Conservation (phyloP, 37 sponge, comb jelly and placozoan genomes). For the Mnemiopsis leidyi region DNA sequence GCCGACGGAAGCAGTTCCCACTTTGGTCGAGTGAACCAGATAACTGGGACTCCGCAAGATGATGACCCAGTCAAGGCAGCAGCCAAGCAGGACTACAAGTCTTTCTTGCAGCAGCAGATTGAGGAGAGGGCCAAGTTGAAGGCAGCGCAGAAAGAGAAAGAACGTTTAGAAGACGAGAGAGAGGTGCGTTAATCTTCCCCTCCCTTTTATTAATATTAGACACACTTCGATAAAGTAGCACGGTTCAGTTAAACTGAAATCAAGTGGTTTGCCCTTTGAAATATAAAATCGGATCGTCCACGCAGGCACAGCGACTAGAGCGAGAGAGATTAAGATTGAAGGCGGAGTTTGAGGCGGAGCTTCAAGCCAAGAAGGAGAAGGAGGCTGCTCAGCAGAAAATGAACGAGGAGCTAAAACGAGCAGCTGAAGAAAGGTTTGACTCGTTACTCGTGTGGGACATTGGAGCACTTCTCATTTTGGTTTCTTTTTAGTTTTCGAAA, state of each 20-base stretch:
- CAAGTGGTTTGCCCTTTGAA: no score
- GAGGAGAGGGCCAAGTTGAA: slow-evolving; percentile 10
- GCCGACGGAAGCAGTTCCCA: neutral
- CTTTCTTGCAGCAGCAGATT: slow-evolving; percentile 43
- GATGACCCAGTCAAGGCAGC: slow-evolving; percentile 50
- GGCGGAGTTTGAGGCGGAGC: slow-evolving; percentile 1
- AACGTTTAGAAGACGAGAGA: slow-evolving; percentile 48
- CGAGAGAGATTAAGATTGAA: neutral
- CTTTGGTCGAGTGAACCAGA: slow-evolving; percentile 57
- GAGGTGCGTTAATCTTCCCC: slow-evolving; percentile 51
- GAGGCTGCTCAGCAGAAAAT: slow-evolving; percentile 10
- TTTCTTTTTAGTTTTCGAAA: no score
- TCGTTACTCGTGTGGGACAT: no score
- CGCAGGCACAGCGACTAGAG: no score
- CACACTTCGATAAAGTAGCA: no score
- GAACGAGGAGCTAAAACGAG: slow-evolving; percentile 3
- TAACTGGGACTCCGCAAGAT: slow-evolving; percentile 30
- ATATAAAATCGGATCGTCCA: no score
- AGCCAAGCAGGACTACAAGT: slow-evolving; percentile 60
- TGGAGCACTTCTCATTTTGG: no score
- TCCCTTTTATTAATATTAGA: no score
- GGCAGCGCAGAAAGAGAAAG: slow-evolving; percentile 27
- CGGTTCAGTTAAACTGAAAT: no score
- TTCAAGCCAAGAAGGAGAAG: slow-evolving; percentile 33
- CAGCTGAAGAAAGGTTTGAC: neutral